These are phyloP conservation scores for Elanoides forficatus DNA, from an alignment of 2,113 vertebrate genomes.

Conservation along the genomic window DNA sequence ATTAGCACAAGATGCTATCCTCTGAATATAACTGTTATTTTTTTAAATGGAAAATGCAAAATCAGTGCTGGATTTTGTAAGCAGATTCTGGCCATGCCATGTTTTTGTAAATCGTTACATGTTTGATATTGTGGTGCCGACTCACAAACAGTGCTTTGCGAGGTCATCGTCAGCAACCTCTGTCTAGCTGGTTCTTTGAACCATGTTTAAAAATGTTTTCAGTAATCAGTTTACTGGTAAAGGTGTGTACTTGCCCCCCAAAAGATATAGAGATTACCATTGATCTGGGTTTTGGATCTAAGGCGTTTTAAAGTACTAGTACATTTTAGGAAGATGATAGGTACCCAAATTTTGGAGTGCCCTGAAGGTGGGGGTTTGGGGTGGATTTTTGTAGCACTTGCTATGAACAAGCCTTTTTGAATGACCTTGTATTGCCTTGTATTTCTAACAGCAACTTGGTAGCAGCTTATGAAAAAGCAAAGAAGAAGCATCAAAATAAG, in stretches of 20 bases:
- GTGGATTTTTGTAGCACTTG: not conserved
- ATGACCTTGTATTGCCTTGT: not conserved
- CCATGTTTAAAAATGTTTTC: not conserved
- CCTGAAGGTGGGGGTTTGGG: not conserved
- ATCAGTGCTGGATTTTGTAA: not conserved
- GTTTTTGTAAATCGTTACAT: not conserved
- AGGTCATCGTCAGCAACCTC: not conserved
- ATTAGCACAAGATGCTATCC: not conserved
- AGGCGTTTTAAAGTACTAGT: not conserved
- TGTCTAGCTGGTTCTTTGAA: not conserved
- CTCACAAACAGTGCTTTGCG: not conserved
- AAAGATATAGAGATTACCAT: not conserved
- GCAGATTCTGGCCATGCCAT: not conserved
- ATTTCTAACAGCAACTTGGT: slow-evolving; percentile 81
- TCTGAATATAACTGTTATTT: not conserved
- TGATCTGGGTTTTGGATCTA: not conserved
- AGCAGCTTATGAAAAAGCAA: slow-evolving; percentile 88
- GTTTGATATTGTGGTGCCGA: not conserved
- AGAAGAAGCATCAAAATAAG: slow-evolving; percentile 90
- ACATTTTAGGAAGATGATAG: not conserved
- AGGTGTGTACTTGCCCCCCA: not conserved
- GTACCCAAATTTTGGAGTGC: not conserved
- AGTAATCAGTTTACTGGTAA: not conserved
- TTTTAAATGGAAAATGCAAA: not conserved
- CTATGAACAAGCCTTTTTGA: not conserved